phyloP scores from a whole-genome alignment of 2,888 invertebrate genomes.

The Endomychus coccineus region DNA sequence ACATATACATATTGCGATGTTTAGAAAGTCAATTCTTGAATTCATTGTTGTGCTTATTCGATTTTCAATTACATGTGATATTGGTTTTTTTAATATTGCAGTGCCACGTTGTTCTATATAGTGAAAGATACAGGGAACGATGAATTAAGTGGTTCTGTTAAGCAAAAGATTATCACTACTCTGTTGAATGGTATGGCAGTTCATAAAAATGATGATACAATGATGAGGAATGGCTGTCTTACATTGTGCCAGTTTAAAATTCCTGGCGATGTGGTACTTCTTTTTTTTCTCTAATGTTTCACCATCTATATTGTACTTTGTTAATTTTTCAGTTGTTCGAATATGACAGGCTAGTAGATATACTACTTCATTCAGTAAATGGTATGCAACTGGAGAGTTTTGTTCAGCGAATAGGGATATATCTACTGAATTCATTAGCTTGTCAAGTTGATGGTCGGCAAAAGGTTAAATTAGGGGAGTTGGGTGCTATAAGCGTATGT shows the following conservation, averaged over 20 bases:
- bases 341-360: conserved; percentile 77
- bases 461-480: conserved; percentile 82
- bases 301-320: too few species aligned
- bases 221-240: conserved; percentile 94
- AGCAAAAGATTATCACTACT: conserved; percentile 72
- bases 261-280: conserved; percentile 84
- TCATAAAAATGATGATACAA: conserved; percentile 78
- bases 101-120: conserved; percentile 91
- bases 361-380: conserved; percentile 73
- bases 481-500: conserved; percentile 77
- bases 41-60: too few species aligned
- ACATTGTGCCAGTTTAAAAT: conserved; percentile 92
- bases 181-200: conserved; percentile 84
- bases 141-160: conserved; percentile 60
- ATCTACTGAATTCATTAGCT: conserved; percentile 88
- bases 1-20: too few species aligned
- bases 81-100: too few species aligned
- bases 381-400: conserved; percentile 82
- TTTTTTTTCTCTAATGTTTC: conserved; percentile 8
- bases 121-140: conserved; percentile 79
- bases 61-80: too few species aligned
- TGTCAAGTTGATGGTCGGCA: conserved; percentile 94
- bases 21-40: too few species aligned
- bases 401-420: conserved; percentile 90
- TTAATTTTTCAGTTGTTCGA: conserved; percentile 81